Percentiles rank a stretch among this genome's conserved stretches.
phyloP scores from a whole-genome alignment of 2,888 invertebrate species.

The Argyresthia albistria region DNA sequence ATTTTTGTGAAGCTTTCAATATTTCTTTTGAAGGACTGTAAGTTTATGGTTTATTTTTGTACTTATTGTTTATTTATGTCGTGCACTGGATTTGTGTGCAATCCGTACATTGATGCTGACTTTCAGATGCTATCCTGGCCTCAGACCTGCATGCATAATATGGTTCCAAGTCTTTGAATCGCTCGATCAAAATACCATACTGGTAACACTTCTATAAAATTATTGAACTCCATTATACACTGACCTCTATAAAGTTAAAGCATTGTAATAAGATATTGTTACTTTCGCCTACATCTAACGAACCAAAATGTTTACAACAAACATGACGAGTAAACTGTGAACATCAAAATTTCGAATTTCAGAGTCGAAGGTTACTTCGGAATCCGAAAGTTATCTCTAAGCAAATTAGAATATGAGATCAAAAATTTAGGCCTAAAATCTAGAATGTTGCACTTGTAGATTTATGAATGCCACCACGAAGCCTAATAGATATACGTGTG shows the following conservation, averaged over 20 bases:
- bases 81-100: constrained; percentile 7
- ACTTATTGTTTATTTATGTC: constrained; percentile 47
- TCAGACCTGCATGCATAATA: constrained; percentile 14
- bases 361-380: constrained; percentile 52
- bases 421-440: constrained; percentile 71
- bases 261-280: constrained; percentile 72
- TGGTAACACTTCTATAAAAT: constrained; percentile 57
- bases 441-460: constrained; percentile 59
- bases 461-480: constrained; percentile 62
- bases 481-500: constrained; percentile 37
- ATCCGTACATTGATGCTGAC: neutral
- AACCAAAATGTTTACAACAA: constrained; percentile 23
- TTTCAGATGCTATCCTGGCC: constrained; percentile 14
- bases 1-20: constrained; percentile 58
- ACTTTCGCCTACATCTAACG: constrained; percentile 61
- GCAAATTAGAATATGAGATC: constrained; percentile 73
- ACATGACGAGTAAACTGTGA: constrained; percentile 50
- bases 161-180: constrained; percentile 34
- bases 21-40: constrained; percentile 55
- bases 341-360: constrained; percentile 65
- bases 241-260: constrained; percentile 64
- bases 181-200: constrained; percentile 46
- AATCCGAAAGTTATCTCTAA: constrained; percentile 66
- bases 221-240: constrained; percentile 57
- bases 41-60: constrained; percentile 43